Conservation (phyloP, 2,888 invertebrate species). For the Pegoplata infirma region DNA sequence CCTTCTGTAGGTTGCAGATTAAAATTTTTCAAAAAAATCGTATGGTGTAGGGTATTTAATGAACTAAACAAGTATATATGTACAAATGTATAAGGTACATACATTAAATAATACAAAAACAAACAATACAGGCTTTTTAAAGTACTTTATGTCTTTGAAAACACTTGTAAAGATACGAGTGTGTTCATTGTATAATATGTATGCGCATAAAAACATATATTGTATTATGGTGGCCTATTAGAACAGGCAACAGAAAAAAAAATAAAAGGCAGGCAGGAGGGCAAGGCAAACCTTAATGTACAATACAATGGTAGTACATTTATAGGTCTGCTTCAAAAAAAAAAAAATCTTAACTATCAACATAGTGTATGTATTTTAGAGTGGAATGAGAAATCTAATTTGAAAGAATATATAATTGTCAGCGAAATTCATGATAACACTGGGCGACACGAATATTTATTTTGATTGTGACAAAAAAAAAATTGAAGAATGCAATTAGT, state of each 20-base stretch:
- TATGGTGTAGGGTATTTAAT: no score
- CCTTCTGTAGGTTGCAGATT: no score
- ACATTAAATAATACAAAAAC: neutral
- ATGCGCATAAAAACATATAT: neutral
- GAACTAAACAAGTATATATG: no score
- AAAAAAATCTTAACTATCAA: no score
- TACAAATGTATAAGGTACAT: neutral
- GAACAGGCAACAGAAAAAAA: neutral
- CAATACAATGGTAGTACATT: neutral
- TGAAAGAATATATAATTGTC: no score
- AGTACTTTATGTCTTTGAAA: neutral
- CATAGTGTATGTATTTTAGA: no score
- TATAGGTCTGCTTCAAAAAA: neutral
- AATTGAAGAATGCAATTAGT: no score
- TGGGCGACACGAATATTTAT: no score
- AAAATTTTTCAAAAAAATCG: no score
- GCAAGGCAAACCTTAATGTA: neutral
- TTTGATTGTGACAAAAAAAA: no score
- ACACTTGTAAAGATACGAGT: neutral
- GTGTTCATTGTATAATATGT: neutral
- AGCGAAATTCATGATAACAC: no score
- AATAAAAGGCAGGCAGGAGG: neutral
- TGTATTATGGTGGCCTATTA: neutral
- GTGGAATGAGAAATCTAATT: no score
- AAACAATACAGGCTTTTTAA: neutral